Evolutionary conservation across 2,113 vertebrate species (phyloP).

Genomic region (Limanda limanda): DNA sequence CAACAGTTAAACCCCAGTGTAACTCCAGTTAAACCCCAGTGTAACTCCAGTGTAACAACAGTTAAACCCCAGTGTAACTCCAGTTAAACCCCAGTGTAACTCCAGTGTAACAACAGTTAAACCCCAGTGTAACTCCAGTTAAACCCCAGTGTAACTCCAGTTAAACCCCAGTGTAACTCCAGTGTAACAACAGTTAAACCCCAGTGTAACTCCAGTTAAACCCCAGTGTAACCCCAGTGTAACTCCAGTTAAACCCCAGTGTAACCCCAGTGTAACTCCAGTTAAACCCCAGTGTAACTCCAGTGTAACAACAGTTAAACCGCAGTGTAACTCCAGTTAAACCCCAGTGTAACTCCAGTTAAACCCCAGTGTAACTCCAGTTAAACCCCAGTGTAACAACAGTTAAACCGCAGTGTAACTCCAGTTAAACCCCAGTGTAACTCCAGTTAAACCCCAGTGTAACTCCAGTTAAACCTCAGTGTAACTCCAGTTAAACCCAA

Average conservation of each 20-base stretch:
- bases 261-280: not conserved
- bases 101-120: too few relatives aligned
- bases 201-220: not conserved
- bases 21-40: not conserved
- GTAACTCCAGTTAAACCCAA: slow-evolving; percentile 62
- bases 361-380: not conserved
- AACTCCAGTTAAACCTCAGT: not conserved
- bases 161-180: not conserved
- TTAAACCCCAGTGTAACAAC: not conserved
- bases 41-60: too few relatives aligned
- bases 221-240: not conserved
- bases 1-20: not conserved
- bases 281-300: not conserved
- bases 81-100: not conserved
- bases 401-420: not conserved
- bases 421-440: not conserved
- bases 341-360: too few relatives aligned
- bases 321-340: not conserved
- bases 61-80: not conserved
- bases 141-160: too few relatives aligned
- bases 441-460: not conserved
- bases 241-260: too few relatives aligned
- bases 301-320: too few relatives aligned
- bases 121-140: not conserved
- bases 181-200: not conserved